Percentiles rank a stretch among this genome's conserved stretches.
These are phyloP conservation scores for Thripadectes ignobilis DNA, from an alignment of 2,797 vertebrate genomes.

Conservation along the genomic window DNA sequence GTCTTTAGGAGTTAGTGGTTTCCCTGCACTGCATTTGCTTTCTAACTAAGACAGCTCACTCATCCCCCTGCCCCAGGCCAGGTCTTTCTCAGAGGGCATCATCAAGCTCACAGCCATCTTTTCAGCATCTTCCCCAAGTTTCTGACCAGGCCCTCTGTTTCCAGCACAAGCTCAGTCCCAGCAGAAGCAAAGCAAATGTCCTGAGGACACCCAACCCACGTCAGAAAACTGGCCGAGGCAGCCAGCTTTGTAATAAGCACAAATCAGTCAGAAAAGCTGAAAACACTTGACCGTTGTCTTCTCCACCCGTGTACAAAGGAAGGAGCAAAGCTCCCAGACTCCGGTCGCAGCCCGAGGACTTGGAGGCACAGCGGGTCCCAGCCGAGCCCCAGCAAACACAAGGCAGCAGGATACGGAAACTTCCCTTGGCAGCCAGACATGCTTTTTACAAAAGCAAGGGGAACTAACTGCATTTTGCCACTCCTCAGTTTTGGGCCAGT, in stretches of 20 bases:
- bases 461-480: constrained; percentile 44
- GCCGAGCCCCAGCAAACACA: not conserved
- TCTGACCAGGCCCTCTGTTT: not conserved
- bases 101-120: not conserved
- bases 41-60: not conserved
- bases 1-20: not conserved
- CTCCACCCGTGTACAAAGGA: not conserved
- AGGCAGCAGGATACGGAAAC: constrained; percentile 61
- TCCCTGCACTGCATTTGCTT: not conserved
- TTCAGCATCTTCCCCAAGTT: not conserved
- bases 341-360: not conserved
- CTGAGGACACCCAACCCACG: not conserved
- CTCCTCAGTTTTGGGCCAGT: not conserved
- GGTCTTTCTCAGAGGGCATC: not conserved
- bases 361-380: not conserved
- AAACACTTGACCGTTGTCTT: constrained; percentile 26
- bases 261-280: not conserved
- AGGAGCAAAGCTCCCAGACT: constrained; percentile 38
- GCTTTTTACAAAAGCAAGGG: constrained; percentile 34
- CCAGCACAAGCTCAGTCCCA: not conserved
- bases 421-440: constrained; percentile 48
- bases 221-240: not conserved
- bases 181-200: constrained; percentile 18
- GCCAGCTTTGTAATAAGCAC: not conserved
- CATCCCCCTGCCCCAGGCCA: rapidly evolving